Base-by-base conservation (phyloP, 2,113 vertebrate genomes). In the Trematocara nigrifrons region DNA sequence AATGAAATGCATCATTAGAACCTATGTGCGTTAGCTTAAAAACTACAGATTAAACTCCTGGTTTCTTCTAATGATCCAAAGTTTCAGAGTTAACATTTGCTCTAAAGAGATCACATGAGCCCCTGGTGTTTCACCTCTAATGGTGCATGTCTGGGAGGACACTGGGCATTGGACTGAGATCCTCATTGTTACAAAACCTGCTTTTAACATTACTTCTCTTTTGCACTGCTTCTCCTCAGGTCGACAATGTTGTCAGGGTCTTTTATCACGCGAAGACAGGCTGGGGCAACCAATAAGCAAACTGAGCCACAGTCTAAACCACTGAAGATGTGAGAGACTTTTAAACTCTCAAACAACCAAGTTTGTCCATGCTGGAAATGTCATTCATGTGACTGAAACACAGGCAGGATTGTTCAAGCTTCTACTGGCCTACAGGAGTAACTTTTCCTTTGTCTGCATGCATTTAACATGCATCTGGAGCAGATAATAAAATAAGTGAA, bases 81-180 rank as follows among this genome's bases (percentile, higher is more conserved):
- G 61, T 81, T 51, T 11, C 12, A 57, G 69, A 82, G 82, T 81
- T 83, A 86, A 89, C 87, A 80, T 87, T 91, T 92, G 78, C 79
- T 82, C 69, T 59, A 5, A 3, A 51, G 35, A 86, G 81, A 82
- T 89, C 64, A 85, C 45, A 88, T 59, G 78, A 79, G 78, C 54
- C 87, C 87, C 89, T 26, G 53, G 85, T 87, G 88, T 86, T 87
- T 82, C 74, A 71, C 64, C 29, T 78, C 81, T 94, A 93, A 92
- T 91, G 92, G 81, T 82, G 82, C 91, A 71, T 90, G 51, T 86
- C 89, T 88, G 54, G 5, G 59, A 69, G 84, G 86, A 87, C 88
- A 87, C 79, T 84, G 90, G 76, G 54, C 85, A 11, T 81, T 18
- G 33, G 5, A 18, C 79, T 15, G 53, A 81, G 31, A 49, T 49